phyloP scores from a whole-genome alignment of 2,797 vertebrate genomes.

The Onychomys arenicola region DNA sequence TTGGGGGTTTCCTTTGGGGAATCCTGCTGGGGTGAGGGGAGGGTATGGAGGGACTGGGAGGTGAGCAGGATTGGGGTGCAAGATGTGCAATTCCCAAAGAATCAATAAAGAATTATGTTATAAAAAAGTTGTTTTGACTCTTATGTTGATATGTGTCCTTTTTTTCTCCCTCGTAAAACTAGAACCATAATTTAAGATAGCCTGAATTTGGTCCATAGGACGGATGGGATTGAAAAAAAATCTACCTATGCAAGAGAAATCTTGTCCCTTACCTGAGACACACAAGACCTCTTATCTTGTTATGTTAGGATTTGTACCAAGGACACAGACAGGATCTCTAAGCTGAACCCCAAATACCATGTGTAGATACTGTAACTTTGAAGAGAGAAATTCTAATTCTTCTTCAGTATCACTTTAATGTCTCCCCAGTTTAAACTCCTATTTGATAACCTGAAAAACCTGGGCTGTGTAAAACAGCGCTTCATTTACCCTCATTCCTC shows the following conservation, averaged over 20 bases:
- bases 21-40: background rate
- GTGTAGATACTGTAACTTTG: slow-evolving; percentile 45
- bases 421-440: slow-evolving; percentile 54
- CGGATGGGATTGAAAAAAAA: background rate
- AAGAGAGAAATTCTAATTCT: slow-evolving; percentile 61
- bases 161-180: background rate
- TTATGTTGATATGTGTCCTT: background rate
- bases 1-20: background rate
- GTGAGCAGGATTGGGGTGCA: background rate
- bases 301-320: slow-evolving; percentile 65
- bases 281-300: slow-evolving; percentile 68
- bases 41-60: background rate
- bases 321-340: slow-evolving; percentile 47
- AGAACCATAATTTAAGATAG: background rate
- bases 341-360: slow-evolving; percentile 48
- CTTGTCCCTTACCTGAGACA: slow-evolving; percentile 59
- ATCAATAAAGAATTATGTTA: background rate
- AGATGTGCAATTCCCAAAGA: background rate
- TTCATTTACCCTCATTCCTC: background rate
- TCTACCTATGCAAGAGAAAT: slow-evolving; percentile 69
- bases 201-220: background rate
- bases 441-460: slow-evolving; percentile 65
- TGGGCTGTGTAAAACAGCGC: background rate
- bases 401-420: slow-evolving; percentile 47
- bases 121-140: slow-evolving; percentile 20